Evolutionary conservation across 2,888 invertebrate genomes (phyloP), one percentile per base, ranked within the genome.

Genomic region (Scaptomyza flava): DNA sequence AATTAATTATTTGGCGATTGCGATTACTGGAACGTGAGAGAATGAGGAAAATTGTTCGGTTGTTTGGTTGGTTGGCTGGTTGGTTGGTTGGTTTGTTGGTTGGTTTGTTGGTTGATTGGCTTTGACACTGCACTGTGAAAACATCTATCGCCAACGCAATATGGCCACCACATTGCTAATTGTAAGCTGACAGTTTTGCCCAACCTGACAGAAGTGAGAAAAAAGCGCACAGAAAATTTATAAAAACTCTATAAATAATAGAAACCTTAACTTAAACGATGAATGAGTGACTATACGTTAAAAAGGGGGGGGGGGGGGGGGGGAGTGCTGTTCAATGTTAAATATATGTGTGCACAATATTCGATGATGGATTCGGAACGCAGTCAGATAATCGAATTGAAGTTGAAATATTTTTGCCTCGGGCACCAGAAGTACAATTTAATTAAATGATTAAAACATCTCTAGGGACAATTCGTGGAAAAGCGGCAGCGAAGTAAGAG

Each of bases 91-190:
- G 17, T 23, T 30, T 34, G 3, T 41, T 17, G 41, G 11, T 14
- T 31, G 43, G 8, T 41, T 17, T 17, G 6, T 14, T 23, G 43
- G 41, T 30, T 27, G 31, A 34, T 59, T 14, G 33, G 17, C 33
- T 30, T 34, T 43, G 17, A 27, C 34, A n/a, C 34, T 23, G 23
- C 17, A 30, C 23, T 11, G 23, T 38, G 33, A 46, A 57, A 63
- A 47, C 52, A 63, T 38, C 27, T 36, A 14, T 14, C 45, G 34
- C 38, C 45, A 38, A 62, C 63, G 42, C 77, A 79, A 62, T 57
- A 70, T 60, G 66, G 62, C 68, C 71, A 74, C 75, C 64, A 62
- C 27, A 27, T 27, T 64, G 87, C 77, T 86, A 83, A 81, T 83
- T 80, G 83, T 70, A 50, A 48, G 70, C 54, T 67, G 58, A 68